Conservation (phyloP, 2,797 vertebrate genomes). For the Spinibarbus caldwelli region DNA sequence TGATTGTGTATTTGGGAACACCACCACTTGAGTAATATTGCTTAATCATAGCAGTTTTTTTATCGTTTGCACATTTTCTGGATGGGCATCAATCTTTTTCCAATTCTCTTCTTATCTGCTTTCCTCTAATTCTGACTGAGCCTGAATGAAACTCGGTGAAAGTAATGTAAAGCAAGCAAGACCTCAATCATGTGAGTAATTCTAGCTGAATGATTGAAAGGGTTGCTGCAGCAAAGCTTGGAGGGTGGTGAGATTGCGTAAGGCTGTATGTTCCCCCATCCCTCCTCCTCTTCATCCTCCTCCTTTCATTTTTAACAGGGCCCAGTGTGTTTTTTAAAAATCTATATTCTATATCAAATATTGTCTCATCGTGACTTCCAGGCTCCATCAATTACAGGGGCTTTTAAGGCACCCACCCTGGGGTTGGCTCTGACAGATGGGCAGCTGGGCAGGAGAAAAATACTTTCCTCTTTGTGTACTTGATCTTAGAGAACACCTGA, state of each 20-base stretch:
- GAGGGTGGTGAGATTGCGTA: constrained; percentile 24
- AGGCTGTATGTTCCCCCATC: constrained; percentile 33
- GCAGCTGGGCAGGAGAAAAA: constrained; percentile 41
- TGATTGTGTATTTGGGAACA: background rate
- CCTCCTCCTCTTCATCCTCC: background rate
- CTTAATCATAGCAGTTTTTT: background rate
- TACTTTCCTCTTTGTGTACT: constrained; percentile 42
- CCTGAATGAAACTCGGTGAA: background rate
- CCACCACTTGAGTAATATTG: background rate
- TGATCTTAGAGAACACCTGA: constrained; percentile 24
- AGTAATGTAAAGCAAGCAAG: constrained; percentile 22
- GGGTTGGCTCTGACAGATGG: constrained; percentile 49
- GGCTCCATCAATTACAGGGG: constrained; percentile 45
- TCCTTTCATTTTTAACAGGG: constrained; percentile 36
- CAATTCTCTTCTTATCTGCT: background rate
- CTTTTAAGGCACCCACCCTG: constrained; percentile 50
- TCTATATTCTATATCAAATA: constrained; percentile 52
- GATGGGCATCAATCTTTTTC: background rate
- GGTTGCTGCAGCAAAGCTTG: background rate
- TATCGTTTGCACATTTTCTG: background rate
- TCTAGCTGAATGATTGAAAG: constrained; percentile 52
- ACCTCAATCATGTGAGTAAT: constrained; percentile 28
- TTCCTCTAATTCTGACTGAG: background rate
- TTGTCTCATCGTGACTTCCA: constrained; percentile 48
- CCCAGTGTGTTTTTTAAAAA: constrained; percentile 42